A percentile compares a stretch with the other conserved stretches of the same genome.
These are phyloP conservation scores for Podiceps cristatus DNA, from an alignment of 2,113 vertebrate genomes.

Conservation along the genomic window DNA sequence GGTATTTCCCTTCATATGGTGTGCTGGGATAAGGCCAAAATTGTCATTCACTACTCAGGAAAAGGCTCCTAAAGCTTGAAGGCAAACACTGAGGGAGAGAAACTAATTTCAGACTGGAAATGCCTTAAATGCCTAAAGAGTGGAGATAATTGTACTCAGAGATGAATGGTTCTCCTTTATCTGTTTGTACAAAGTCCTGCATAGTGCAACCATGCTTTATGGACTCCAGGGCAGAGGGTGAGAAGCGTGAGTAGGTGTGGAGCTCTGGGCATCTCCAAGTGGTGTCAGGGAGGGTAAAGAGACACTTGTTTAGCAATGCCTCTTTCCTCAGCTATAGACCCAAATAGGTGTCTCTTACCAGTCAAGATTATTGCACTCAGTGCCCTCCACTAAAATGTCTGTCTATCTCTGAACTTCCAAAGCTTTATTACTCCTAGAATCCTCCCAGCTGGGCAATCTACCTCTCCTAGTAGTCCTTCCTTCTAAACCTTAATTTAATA, in stretches of 20 bases:
- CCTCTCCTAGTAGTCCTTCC: not conserved
- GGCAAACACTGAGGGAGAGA: not conserved
- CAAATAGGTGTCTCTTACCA: not conserved
- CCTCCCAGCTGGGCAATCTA: not conserved
- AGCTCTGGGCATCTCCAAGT: not conserved
- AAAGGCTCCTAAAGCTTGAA: not conserved
- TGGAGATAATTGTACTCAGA: not conserved
- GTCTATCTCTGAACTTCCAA: not conserved
- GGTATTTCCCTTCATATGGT: not conserved
- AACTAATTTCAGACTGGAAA: not conserved
- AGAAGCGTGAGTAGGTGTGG: not conserved
- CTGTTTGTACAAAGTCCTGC: not conserved
- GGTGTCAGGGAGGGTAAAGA: not conserved
- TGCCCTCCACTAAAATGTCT: not conserved
- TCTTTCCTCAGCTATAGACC: not conserved
- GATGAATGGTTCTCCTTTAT: not conserved
- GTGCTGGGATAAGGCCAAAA: not conserved
- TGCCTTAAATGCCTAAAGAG: not conserved
- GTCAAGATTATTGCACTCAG: not conserved
- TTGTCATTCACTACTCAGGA: fast-evolving
- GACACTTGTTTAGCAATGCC: not conserved
- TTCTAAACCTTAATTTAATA: not conserved
- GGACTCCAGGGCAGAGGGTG: not conserved
- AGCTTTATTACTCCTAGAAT: not conserved
- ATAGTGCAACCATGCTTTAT: not conserved